Conservation (phyloP, 1,140 invertebrate genomes). For the Heliconius hermathena region DNA sequence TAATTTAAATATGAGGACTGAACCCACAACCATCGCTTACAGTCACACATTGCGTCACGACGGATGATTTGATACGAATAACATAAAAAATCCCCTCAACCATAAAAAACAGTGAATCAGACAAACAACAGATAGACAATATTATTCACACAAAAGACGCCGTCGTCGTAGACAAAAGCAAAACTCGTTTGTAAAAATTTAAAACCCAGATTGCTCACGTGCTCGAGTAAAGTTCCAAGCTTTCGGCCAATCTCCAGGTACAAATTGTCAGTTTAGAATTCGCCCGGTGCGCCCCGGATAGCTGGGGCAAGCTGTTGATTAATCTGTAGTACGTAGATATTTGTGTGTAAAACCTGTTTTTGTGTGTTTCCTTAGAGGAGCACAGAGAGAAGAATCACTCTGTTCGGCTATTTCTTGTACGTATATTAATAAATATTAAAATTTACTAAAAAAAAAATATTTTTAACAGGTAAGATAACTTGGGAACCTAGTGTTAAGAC, state of each 20-base stretch:
- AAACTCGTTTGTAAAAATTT: slow-evolving; percentile 15
- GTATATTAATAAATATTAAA: not conserved
- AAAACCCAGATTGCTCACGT: slow-evolving; percentile 32
- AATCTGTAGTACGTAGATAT: slow-evolving; percentile 18
- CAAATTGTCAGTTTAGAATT: slow-evolving; percentile 42
- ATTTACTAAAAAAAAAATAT: too few species aligned
- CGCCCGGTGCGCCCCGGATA: slow-evolving; percentile 21
- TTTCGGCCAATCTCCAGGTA: slow-evolving; percentile 40
- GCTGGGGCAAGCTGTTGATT: slow-evolving; percentile 8
- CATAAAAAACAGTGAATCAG: too few species aligned
- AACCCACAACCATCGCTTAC: too few species aligned
- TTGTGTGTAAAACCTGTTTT: not conserved
- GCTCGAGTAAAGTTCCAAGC: slow-evolving; percentile 34
- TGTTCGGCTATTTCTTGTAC: not conserved
- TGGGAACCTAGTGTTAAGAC: too few species aligned
- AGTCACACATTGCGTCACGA: too few species aligned
- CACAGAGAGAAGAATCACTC: not conserved
- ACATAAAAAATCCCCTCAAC: too few species aligned
- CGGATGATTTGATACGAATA: too few species aligned
- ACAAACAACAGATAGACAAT: not conserved
- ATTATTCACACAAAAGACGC: not conserved
- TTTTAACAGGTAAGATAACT: too few species aligned
- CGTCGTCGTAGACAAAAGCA: not conserved
- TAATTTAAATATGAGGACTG: too few species aligned
- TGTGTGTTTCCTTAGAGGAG: not conserved